Conservation (phyloP, 2,888 invertebrate species). For the Drosophila paracracens region DNA sequence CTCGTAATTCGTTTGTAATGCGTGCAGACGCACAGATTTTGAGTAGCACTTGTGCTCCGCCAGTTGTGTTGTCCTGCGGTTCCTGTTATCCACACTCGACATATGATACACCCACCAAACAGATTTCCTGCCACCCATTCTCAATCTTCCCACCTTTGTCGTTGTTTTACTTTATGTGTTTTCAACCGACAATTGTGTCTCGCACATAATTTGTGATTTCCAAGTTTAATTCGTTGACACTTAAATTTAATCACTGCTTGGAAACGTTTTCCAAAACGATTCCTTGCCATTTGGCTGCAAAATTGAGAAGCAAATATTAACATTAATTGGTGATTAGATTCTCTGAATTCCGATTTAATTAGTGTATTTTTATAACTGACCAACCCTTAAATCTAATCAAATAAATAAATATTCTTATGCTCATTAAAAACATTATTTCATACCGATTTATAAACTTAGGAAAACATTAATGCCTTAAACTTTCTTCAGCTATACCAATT, state of each 20-base stretch:
- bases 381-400: not conserved
- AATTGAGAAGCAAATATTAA: conserved; percentile 2
- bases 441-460: not conserved
- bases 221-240: conserved; percentile 64
- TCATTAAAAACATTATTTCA: not conserved
- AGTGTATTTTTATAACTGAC: too few species aligned
- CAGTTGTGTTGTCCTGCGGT: conserved; percentile 28
- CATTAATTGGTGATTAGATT: not conserved
- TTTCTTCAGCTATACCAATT: not conserved
- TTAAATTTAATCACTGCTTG: conserved; percentile 69
- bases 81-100: conserved; percentile 25
- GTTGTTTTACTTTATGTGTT: conserved; percentile 67
- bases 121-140: not conserved
- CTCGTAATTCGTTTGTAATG: conserved; percentile 80
- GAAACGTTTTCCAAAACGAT: conserved; percentile 20
- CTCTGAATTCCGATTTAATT: not conserved
- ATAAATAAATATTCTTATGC: not conserved
- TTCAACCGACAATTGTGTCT: conserved; percentile 55
- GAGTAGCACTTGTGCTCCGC: conserved; percentile 58
- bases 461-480: not conserved
- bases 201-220: conserved; percentile 74
- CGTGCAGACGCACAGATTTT: conserved; percentile 80
- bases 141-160: conserved; percentile 28
- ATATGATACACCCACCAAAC: conserved; percentile 1
- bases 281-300: conserved; percentile 27